Evolutionary conservation across 2,888 invertebrate genomes (phyloP), one percentile per base, ranked within the genome.

Genomic region (Macaria notata): DNA sequence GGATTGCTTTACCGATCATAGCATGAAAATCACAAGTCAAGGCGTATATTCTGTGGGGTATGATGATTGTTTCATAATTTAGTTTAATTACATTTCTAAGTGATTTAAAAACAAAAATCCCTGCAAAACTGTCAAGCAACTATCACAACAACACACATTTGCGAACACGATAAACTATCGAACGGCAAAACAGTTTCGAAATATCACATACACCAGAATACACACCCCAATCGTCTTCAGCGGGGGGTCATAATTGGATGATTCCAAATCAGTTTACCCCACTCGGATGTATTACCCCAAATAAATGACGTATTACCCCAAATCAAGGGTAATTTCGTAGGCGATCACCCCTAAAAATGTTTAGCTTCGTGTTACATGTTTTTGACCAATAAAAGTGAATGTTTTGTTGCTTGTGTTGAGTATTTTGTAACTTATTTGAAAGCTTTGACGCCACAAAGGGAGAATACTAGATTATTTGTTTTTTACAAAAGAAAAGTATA

Each of bases 261-360:
- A 86, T 81, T 83, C 77, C 72, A 78, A 88, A 89, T 90, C 90
- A 88, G 86, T 88, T 89, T 87, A 85, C 88, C 86, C 88, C 86
- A 90, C 86, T 88, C 82, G 78, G 74, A 83, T 79, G 81, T 85
- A 83, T 88, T 85, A 82, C 84, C 81, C 84, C 81, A 81, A 85
- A 84, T 83, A 81, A 79, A 79, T 36, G 7, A 36, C 33, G 33
- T 36, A 36, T 86, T 85, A 82, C 84, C 81, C 84, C 81, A 81
- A 85, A 84, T 83, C 81, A 79, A 79, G 83, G 83, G 81, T 78
- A 83, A 83, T 50, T 44, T 50, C 19, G 19, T 4, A 19, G 50
- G 49, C 79, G 75, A 82, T 83, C 75, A 31, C 9, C 48, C 59
- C 59, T 31, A 42, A 59, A 54, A 59, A 59, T 44, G 51, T 55